A percentile compares a stretch with the other conserved stretches of the same genome.
phyloP scores from a whole-genome alignment of 1,140 invertebrate genomes.

The Sweltsa coloradensis region DNA sequence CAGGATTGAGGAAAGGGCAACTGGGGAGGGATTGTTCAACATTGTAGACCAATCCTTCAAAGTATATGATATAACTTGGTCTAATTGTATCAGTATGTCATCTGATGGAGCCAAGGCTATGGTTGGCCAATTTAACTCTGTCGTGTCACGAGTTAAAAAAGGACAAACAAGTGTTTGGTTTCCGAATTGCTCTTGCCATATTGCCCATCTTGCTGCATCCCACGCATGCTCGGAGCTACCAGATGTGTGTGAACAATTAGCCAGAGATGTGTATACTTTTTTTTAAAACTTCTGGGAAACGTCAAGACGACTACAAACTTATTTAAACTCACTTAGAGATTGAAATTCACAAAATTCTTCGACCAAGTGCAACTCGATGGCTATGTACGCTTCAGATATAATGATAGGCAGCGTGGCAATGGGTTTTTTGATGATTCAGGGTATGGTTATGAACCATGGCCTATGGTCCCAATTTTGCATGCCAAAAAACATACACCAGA shows the following conservation, averaged over 20 bases:
- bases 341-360: too few species aligned
- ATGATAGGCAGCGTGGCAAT: too few species aligned
- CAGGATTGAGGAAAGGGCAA: not conserved
- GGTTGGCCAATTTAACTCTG: constrained; percentile 1
- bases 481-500: too few species aligned
- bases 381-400: too few species aligned
- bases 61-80: not conserved
- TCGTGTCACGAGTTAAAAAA: not conserved
- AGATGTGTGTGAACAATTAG: constrained; percentile 3
- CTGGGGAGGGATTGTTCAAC: not conserved
- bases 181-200: not conserved
- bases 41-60: not conserved
- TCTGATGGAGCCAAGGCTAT: constrained; percentile 1
- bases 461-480: too few species aligned
- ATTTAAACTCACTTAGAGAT: too few species aligned
- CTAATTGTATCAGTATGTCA: constrained; percentile 2
- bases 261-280: constrained; percentile 1
- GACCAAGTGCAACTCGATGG: too few species aligned
- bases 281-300: too few species aligned
- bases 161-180: constrained; percentile 1
- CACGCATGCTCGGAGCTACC: not conserved
- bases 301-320: too few species aligned
- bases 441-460: too few species aligned
- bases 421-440: too few species aligned
- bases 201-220: constrained; percentile 1